Percentiles rank a stretch among this genome's conserved stretches.
Evolutionary conservation across 2,888 invertebrate genomes (phyloP).

Genomic region (Pycnomerus fuliginosus): DNA sequence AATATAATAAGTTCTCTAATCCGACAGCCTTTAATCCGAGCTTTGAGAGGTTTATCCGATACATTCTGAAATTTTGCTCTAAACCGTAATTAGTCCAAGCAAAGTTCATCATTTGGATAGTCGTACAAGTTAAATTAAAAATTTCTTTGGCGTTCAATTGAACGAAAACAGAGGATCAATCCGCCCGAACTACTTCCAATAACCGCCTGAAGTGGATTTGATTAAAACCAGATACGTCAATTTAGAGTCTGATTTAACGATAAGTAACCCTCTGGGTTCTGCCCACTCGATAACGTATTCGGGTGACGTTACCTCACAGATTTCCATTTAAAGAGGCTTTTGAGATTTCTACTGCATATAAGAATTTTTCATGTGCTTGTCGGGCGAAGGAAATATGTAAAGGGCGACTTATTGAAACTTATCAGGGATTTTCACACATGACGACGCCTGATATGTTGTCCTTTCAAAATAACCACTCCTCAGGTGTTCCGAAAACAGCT

Average conservation of each 20-base stretch:
- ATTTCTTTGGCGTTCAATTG: constrained; percentile 19
- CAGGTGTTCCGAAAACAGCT: too few species aligned
- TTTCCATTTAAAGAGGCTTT: constrained; percentile 44
- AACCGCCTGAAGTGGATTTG: constrained; percentile 37
- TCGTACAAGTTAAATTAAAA: constrained; percentile 22
- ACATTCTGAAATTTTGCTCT: constrained; percentile 25
- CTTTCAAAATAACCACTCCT: too few species aligned
- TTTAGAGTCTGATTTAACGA: constrained; percentile 45
- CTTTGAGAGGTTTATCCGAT: constrained; percentile 24
- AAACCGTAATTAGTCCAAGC: constrained; percentile 2
- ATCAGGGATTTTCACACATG: constrained; percentile 23
- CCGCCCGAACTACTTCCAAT: constrained; percentile 27
- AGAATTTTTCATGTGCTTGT: constrained; percentile 15
- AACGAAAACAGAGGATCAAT: constrained; percentile 28
- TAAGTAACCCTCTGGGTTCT: constrained; percentile 38
- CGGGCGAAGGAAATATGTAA: constrained; percentile 19
- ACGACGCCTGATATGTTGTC: constrained; percentile 14
- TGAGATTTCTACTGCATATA: constrained; percentile 18
- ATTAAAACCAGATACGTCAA: constrained; percentile 46
- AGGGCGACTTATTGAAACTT: constrained; percentile 22
- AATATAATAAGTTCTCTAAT: constrained; percentile 26
- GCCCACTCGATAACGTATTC: constrained; percentile 43
- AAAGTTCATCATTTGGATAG: constrained; percentile 4
- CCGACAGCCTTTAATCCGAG: constrained; percentile 28
- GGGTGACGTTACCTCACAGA: constrained; percentile 38